A percentile compares a stretch with the other conserved stretches of the same genome.
Conservation (phyloP, 2,797 vertebrate genomes). For the Tarsius wallacei region DNA sequence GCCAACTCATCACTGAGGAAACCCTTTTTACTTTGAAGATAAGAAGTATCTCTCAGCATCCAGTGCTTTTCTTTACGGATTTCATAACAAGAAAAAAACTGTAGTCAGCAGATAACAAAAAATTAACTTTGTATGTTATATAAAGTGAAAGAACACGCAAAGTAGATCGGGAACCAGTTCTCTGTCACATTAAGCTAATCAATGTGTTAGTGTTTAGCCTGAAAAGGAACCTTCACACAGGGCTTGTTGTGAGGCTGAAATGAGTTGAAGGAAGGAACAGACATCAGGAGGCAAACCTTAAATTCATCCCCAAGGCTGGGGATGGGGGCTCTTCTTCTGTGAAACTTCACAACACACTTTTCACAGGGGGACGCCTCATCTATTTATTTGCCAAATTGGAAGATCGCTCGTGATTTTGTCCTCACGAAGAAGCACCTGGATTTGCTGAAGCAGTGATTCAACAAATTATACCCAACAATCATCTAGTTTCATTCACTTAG, state of each 20-base stretch:
- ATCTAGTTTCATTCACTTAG: neutral
- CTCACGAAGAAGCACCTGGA: neutral
- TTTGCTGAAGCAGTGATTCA: slow-evolving; percentile 66
- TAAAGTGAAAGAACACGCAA: neutral
- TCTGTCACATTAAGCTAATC: neutral
- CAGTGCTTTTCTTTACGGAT: neutral
- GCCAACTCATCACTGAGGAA: neutral
- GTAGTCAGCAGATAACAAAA: neutral
- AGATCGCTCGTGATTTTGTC: slow-evolving; percentile 37
- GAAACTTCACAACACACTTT: neutral
- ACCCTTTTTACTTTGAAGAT: slow-evolving; percentile 41
- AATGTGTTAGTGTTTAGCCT: neutral
- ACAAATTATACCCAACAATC: neutral
- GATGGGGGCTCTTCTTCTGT: accelerated
- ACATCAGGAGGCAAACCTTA: neutral
- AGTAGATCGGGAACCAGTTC: neutral
- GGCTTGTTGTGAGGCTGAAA: neutral
- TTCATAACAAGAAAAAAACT: slow-evolving; percentile 64
- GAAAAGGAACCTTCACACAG: neutral
- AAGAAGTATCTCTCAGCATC: slow-evolving; percentile 9
- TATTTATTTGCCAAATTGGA: neutral
- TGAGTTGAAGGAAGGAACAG: neutral
- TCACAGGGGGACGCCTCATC: neutral
- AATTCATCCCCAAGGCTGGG: neutral
- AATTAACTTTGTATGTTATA: neutral